Percentiles rank a stretch among this genome's conserved stretches.
Evolutionary conservation across 2,888 invertebrate genomes (phyloP).

Genomic region (Limnephilus marmoratus): DNA sequence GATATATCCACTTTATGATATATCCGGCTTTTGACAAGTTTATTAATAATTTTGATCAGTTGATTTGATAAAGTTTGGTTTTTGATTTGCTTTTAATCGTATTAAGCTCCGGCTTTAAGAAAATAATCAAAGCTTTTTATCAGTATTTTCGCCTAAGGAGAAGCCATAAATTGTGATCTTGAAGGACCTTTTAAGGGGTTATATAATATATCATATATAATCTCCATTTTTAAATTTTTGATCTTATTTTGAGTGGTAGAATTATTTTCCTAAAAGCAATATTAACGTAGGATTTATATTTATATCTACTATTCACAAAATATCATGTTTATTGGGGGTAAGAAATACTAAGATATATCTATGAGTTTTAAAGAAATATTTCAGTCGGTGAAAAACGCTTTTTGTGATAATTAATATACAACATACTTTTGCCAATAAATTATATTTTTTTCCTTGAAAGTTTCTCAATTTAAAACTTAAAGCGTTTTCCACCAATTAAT

Average conservation of each 20-base stretch:
- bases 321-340: slow-evolving; percentile 39
- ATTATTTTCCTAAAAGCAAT: slow-evolving; percentile 61
- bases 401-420: neutral
- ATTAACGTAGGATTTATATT: slow-evolving; percentile 55
- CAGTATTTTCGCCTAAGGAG: slow-evolving; percentile 47
- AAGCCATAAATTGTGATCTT: slow-evolving; percentile 66
- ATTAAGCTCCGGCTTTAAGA: neutral
- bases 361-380: neutral
- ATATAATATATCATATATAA: slow-evolving; percentile 46
- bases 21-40: too few species aligned
- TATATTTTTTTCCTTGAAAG: neutral
- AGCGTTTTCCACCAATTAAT: slow-evolving; percentile 22
- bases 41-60: too few species aligned
- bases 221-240: slow-evolving; percentile 37
- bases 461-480: neutral
- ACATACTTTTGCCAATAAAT: neutral
- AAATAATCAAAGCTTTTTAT: slow-evolving; percentile 20
- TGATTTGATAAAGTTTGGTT: too few species aligned
- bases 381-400: slow-evolving; percentile 10
- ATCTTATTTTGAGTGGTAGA: slow-evolving; percentile 51
- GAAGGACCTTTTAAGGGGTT: slow-evolving; percentile 58
- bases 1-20: too few species aligned
- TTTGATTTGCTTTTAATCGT: neutral
- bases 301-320: slow-evolving; percentile 43
- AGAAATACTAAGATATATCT: neutral